These are phyloP conservation scores for Pristis pectinata DNA, from an alignment of 2,797 vertebrate genomes.

Conservation along the genomic window DNA sequence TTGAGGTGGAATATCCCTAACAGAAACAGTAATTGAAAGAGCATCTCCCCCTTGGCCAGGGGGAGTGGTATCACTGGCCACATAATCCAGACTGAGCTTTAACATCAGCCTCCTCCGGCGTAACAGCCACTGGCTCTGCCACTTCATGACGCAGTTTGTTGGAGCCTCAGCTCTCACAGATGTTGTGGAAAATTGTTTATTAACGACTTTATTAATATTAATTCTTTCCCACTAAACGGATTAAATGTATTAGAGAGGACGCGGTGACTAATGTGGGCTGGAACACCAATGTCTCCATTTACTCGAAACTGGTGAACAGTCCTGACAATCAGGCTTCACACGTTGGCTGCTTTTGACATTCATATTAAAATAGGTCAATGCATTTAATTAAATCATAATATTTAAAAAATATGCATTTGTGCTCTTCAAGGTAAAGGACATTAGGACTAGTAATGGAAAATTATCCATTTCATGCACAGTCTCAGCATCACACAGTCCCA, in stretches of 20 bases:
- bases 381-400: background rate
- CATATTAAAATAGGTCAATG: background rate
- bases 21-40: too few relatives aligned
- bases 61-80: too few relatives aligned
- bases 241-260: background rate
- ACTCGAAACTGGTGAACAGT: background rate
- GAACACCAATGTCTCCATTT: background rate
- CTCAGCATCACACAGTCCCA: background rate
- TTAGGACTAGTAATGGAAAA: background rate
- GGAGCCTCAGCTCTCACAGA: background rate
- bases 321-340: background rate
- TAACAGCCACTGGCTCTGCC: background rate
- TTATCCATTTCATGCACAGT: background rate
- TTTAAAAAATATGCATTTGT: background rate
- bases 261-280: background rate
- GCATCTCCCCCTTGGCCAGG: too few relatives aligned
- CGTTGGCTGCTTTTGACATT: conserved; percentile 2
- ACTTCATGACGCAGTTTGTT: background rate
- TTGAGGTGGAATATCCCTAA: too few relatives aligned
- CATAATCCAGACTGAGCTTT: too few relatives aligned
- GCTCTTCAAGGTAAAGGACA: background rate
- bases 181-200: too few relatives aligned
- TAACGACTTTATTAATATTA: background rate
- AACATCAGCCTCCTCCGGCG: too few relatives aligned
- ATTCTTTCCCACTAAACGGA: background rate